phyloP scores from a whole-genome alignment of 64 coral and sea anemone genomes.

The Dendrophyllia cribrosa region DNA sequence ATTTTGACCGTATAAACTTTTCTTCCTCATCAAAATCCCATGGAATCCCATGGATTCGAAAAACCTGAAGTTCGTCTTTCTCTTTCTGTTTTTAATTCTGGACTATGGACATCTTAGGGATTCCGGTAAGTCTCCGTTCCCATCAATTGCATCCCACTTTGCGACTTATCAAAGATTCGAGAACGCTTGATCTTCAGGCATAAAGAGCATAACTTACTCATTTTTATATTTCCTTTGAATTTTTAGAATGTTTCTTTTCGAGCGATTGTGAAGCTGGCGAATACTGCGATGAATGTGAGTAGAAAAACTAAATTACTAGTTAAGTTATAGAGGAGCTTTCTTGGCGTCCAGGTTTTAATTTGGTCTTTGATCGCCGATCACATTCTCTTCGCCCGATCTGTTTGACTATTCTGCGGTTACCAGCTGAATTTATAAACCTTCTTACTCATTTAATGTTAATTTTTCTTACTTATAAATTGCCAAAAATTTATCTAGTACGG shows the following conservation, averaged over 20 bases:
- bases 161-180: slow-evolving; percentile 15
- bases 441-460: neutral
- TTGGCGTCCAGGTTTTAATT: neutral
- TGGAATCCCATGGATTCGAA: slow-evolving; percentile 76
- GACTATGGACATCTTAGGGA: slow-evolving; percentile 66
- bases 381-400: neutral
- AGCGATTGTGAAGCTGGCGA: slow-evolving; percentile 12
- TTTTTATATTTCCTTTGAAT: neutral
- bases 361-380: slow-evolving; percentile 4
- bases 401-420: slow-evolving; percentile 18
- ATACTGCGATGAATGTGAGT: slow-evolving; percentile 46
- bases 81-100: slow-evolving; percentile 26
- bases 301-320: neutral
- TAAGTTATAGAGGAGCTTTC: neutral
- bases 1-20: neutral
- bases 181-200: neutral
- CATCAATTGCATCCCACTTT: neutral
- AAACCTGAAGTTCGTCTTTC: slow-evolving; percentile 37
- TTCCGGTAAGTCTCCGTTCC: slow-evolving; percentile 47
- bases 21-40: slow-evolving; percentile 26
- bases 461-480: neutral
- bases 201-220: slow-evolving; percentile 14
- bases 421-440: neutral
- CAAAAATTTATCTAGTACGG: neutral
- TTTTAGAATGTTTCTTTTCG: slow-evolving; percentile 6